Conservation (phyloP, 2,888 invertebrate species). For the Cyclophora punctaria region DNA sequence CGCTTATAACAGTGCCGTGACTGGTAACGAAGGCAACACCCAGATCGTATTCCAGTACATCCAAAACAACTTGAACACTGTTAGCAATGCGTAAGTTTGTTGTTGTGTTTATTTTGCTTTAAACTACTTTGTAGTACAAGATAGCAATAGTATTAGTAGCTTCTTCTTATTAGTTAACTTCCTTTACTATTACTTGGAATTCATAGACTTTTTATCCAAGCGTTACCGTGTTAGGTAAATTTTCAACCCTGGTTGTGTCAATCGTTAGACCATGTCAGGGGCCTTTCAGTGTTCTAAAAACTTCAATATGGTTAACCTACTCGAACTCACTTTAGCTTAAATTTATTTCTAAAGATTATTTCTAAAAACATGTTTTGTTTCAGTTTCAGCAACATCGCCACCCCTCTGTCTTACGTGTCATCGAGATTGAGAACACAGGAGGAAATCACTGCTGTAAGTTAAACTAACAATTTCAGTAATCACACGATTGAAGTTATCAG, state of each 20-base stretch:
- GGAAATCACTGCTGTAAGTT: slow-evolving; percentile 38
- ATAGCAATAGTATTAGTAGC: no score
- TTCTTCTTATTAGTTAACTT: no score
- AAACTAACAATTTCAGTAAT: neutral
- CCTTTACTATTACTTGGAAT: no score
- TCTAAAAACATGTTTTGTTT: slow-evolving; percentile 9
- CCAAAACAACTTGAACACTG: slow-evolving; percentile 31
- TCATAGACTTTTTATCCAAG: no score
- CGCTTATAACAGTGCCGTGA: slow-evolving; percentile 64
- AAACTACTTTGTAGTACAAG: no score
- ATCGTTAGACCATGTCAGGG: no score
- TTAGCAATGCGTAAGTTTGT: slow-evolving; percentile 47
- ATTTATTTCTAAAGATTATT: neutral
- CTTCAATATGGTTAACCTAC: no score
- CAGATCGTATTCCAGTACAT: slow-evolving; percentile 71
- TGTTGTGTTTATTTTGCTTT: neutral
- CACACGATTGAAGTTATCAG: no score
- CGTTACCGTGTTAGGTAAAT: no score
- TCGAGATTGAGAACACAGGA: slow-evolving; percentile 39
- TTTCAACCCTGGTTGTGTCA: no score
- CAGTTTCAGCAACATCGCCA: slow-evolving; percentile 37
- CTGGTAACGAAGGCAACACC: slow-evolving; percentile 73
- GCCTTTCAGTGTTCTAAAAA: no score
- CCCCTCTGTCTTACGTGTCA: slow-evolving; percentile 46
- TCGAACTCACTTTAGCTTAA: no score